These are phyloP conservation scores for Clarias magur DNA, from an alignment of 2,113 vertebrate genomes.

Conservation along the genomic window DNA sequence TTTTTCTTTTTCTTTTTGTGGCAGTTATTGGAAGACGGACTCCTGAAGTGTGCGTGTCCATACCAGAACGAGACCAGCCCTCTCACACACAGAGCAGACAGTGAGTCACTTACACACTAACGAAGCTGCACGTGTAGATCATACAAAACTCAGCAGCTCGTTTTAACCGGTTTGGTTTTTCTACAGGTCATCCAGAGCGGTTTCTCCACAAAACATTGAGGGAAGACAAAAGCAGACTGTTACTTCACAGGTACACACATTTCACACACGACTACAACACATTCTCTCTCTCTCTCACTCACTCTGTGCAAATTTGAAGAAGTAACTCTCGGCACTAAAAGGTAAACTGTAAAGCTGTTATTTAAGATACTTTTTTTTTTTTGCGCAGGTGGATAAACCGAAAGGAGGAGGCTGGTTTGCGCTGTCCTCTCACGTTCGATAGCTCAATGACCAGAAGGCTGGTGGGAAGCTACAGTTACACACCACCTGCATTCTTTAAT, in stretches of 20 bases:
- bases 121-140: not conserved
- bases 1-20: not conserved
- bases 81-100: conserved; percentile 63
- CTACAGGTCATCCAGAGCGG: conserved; percentile 55
- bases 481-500: not conserved
- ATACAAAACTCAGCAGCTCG: not conserved
- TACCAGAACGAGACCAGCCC: conserved; percentile 61
- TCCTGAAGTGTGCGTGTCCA: conserved; percentile 63
- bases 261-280: not conserved
- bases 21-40: conserved; percentile 67
- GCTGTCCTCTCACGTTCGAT: conserved; percentile 76
- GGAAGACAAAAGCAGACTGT: conserved; percentile 18
- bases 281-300: not conserved
- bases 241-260: conserved; percentile 34
- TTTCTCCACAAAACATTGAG: conserved; percentile 48
- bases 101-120: conserved; percentile 59
- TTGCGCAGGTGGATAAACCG: conserved; percentile 73
- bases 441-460: conserved; percentile 36
- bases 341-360: not conserved
- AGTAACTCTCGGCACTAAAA: not conserved
- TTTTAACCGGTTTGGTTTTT: not conserved
- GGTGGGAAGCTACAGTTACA: not conserved
- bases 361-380: not conserved
- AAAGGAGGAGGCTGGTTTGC: conserved; percentile 86
- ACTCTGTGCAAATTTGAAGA: not conserved